Conservation (phyloP, 2,113 vertebrate genomes). For the Struthio camelus region DNA sequence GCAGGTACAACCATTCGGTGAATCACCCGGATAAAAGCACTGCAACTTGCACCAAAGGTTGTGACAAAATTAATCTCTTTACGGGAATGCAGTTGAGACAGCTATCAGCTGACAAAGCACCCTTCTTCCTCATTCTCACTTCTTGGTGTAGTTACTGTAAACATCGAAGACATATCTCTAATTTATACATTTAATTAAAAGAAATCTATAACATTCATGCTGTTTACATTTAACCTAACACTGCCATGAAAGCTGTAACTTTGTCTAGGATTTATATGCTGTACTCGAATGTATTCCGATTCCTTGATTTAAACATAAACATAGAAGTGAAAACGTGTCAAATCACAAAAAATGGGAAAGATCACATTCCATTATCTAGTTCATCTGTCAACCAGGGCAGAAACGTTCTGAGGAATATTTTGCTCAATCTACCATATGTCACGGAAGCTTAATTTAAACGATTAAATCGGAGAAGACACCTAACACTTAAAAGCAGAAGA, state of each 20-base stretch:
- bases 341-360: conserved; percentile 48
- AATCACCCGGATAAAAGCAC: background rate
- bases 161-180: background rate
- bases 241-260: conserved; percentile 48
- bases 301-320: conserved; percentile 31
- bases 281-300: conserved; percentile 29
- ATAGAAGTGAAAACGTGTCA: conserved; percentile 54
- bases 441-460: conserved; percentile 19
- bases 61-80: background rate
- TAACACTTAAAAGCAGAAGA: background rate
- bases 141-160: conserved; percentile 1
- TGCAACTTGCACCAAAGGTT: conserved; percentile 8
- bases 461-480: conserved; percentile 3
- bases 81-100: background rate
- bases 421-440: conserved; percentile 20
- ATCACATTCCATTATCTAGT: conserved; percentile 38
- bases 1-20: conserved; percentile 9
- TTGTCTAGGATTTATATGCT: conserved; percentile 23
- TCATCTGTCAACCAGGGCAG: conserved; percentile 47
- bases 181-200: conserved; percentile 48
- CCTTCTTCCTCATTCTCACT: conserved; percentile 29
- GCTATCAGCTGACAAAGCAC: background rate
- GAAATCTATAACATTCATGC: background rate
- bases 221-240: conserved; percentile 34
- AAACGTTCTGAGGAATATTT: conserved; percentile 12